Percentiles rank a stretch among this genome's conserved stretches.
phyloP scores from a whole-genome alignment of 2,888 invertebrate species.

The Toxonevra muliebris region DNA sequence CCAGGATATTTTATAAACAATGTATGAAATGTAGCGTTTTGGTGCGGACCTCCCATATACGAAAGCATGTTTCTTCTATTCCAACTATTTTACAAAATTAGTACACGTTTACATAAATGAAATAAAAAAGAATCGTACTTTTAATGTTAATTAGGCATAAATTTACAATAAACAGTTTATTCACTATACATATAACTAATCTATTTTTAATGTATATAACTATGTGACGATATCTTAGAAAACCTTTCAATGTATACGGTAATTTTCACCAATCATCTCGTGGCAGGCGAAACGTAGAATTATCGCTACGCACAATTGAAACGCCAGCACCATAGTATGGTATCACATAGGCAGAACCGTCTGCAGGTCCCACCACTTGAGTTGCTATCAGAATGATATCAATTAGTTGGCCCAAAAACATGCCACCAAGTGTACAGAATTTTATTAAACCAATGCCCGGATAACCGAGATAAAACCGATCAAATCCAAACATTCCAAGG shows the following conservation, averaged over 20 bases:
- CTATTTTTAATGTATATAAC: not conserved
- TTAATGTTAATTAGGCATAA: too few species aligned
- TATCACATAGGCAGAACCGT: constrained; percentile 93
- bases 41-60: too few species aligned
- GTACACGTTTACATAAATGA: too few species aligned
- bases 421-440: constrained; percentile 94
- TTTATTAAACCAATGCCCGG: constrained; percentile 95
- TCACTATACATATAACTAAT: too few species aligned
- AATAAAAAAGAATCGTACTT: too few species aligned
- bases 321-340: constrained; percentile 93
- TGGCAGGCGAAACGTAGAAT: constrained; percentile 83
- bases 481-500: constrained; percentile 97
- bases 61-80: too few species aligned
- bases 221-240: not conserved
- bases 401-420: constrained; percentile 93
- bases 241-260: not conserved
- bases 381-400: constrained; percentile 86
- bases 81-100: too few species aligned
- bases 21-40: too few species aligned
- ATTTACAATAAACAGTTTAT: too few species aligned
- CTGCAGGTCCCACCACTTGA: constrained; percentile 88
- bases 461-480: constrained; percentile 98
- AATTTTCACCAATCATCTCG: constrained; percentile 76
- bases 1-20: too few species aligned
- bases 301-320: constrained; percentile 81